phyloP scores from a whole-genome alignment of 1,140 invertebrate genomes.

The Vollenhovia emeryi region DNA sequence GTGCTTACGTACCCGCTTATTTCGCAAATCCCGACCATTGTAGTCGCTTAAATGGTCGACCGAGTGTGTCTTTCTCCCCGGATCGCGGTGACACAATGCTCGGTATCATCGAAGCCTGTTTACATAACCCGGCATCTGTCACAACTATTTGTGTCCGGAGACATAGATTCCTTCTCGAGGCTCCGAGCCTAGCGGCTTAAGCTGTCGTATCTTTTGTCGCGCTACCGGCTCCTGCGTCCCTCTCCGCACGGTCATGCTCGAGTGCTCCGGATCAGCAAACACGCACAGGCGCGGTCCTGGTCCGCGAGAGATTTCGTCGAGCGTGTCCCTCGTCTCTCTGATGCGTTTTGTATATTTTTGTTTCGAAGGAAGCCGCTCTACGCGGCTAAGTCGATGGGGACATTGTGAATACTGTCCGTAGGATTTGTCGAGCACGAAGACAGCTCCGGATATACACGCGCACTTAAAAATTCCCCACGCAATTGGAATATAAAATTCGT shows the following conservation, averaged over 20 bases:
- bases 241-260: conserved; percentile 68
- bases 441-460: neutral
- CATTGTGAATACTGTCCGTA: neutral
- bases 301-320: conserved; percentile 45
- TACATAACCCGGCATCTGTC: conserved; percentile 81
- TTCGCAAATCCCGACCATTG: conserved; percentile 78
- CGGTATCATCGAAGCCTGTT: conserved; percentile 70
- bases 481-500: neutral
- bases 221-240: conserved; percentile 68
- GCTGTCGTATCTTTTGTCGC: conserved; percentile 72
- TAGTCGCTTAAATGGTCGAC: conserved; percentile 72
- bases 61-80: conserved; percentile 35
- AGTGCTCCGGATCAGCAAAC: conserved; percentile 74
- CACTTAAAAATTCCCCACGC: neutral
- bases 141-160: conserved; percentile 78
- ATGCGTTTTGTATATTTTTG: conserved; percentile 54
- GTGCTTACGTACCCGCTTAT: conserved; percentile 62
- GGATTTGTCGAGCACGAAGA: conserved; percentile 37
- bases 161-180: conserved; percentile 70
- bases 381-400: conserved; percentile 15
- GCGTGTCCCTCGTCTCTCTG: conserved; percentile 16
- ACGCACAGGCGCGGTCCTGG: conserved; percentile 59
- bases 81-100: conserved; percentile 75
- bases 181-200: conserved; percentile 61
- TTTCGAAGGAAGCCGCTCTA: conserved; percentile 37